phyloP scores from a whole-genome alignment of 2,113 vertebrate genomes.

The Notarius quadriscutis region DNA sequence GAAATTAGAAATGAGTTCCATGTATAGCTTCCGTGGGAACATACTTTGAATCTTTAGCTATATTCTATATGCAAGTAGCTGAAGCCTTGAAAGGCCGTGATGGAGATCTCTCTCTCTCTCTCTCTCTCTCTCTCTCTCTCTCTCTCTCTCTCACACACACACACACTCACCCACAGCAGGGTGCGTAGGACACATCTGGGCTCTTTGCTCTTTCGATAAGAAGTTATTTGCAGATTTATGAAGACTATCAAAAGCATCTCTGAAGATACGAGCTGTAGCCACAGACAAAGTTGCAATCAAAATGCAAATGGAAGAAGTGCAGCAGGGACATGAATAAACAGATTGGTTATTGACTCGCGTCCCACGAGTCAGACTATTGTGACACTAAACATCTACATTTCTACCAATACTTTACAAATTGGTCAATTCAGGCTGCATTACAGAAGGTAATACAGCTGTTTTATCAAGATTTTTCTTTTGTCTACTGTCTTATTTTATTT shows the following conservation, averaged over 20 bases:
- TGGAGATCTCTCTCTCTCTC: background rate
- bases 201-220: conserved; percentile 74
- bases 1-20: background rate
- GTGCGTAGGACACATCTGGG: conserved; percentile 68
- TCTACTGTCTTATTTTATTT: background rate
- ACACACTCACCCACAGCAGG: conserved; percentile 30
- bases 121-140: no score
- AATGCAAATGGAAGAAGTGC: conserved; percentile 72
- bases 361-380: conserved; percentile 63
- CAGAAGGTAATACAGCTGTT: background rate
- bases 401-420: conserved; percentile 21
- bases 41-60: background rate
- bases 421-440: background rate
- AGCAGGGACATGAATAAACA: conserved; percentile 69
- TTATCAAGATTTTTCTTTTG: conserved; percentile 31
- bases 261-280: conserved; percentile 68
- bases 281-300: conserved; percentile 75
- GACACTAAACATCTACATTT: conserved; percentile 52
- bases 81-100: background rate
- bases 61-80: conserved; percentile 3
- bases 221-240: conserved; percentile 75
- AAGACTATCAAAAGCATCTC: conserved; percentile 74
- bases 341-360: conserved; percentile 61
- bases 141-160: conserved; percentile 15
- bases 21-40: background rate